Evolutionary conservation across 2,113 vertebrate species (phyloP).

Genomic region (Varanus komodoensis): DNA sequence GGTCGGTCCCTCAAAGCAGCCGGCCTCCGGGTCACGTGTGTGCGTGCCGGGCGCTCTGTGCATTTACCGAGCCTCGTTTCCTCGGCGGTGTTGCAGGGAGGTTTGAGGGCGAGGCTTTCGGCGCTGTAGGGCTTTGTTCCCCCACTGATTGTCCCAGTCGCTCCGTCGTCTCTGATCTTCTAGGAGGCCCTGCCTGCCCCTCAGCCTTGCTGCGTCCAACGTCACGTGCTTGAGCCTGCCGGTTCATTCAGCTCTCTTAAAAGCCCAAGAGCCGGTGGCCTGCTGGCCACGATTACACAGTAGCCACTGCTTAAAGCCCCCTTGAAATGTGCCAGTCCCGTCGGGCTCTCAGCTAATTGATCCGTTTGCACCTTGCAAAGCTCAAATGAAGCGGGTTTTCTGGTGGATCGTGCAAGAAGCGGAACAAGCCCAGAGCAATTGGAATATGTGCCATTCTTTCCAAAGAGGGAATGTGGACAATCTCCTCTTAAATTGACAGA

Average conservation of each 20-base stretch:
- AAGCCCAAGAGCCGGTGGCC: background rate
- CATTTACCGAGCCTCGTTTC: slow-evolving; percentile 67
- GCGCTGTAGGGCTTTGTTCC: slow-evolving; percentile 39
- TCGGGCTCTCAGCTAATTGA: background rate
- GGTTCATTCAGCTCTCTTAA: slow-evolving; percentile 34
- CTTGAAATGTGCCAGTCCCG: slow-evolving; percentile 5
- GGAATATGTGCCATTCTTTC: background rate
- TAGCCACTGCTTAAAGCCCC: background rate
- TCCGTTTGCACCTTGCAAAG: background rate
- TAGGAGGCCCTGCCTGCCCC: slow-evolving; percentile 34
- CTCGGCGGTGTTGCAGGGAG: slow-evolving; percentile 65
- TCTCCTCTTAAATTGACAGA: background rate
- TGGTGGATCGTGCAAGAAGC: background rate
- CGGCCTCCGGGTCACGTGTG: slow-evolving; percentile 64
- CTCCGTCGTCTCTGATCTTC: slow-evolving; percentile 58
- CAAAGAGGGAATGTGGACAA: background rate
- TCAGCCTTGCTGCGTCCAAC: background rate
- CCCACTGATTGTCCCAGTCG: slow-evolving; percentile 60
- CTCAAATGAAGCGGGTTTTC: background rate
- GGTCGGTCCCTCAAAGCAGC: slow-evolving; percentile 64
- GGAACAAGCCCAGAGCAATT: too few relatives aligned
- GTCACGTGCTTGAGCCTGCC: slow-evolving; percentile 20
- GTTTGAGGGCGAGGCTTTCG: slow-evolving; percentile 61
- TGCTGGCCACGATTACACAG: background rate
- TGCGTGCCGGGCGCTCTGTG: slow-evolving; percentile 55